A percentile compares a stretch with the other conserved stretches of the same genome.
Evolutionary conservation across 2,888 invertebrate genomes (phyloP).

Genomic region (Noctua comes): DNA sequence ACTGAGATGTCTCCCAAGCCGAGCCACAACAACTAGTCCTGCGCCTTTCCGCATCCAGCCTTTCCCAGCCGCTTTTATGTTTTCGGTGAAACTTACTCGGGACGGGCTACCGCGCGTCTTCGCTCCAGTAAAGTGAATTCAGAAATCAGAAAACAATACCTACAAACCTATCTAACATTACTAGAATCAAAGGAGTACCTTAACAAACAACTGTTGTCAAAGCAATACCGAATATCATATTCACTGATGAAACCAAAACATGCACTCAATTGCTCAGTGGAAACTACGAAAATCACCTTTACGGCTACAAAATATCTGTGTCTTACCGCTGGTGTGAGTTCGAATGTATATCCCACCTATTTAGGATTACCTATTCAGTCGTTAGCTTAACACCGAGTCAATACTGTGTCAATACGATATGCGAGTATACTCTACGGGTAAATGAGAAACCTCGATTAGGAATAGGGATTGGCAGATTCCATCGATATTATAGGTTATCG

Average conservation of each 20-base stretch:
- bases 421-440: constrained; percentile 39
- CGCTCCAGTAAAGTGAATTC: background rate
- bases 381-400: constrained; percentile 34
- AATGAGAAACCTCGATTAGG: constrained; percentile 36
- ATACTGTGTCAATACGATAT: constrained; percentile 46
- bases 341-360: constrained; percentile 17
- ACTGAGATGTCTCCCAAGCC: background rate
- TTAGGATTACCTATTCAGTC: constrained; percentile 39
- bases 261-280: background rate
- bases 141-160: background rate
- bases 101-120: background rate
- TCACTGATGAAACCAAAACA: constrained; percentile 25
- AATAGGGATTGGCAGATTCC: constrained; percentile 13
- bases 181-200: background rate
- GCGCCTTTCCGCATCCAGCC: background rate
- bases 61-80: background rate
- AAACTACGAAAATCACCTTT: background rate
- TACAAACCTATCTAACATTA: background rate
- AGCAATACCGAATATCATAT: constrained; percentile 1
- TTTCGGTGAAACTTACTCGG: background rate
- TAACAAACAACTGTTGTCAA: background rate
- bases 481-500: constrained; percentile 21
- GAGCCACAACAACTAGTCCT: background rate
- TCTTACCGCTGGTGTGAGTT: background rate
- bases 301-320: background rate